Percentiles rank a stretch among this genome's conserved stretches.
Conservation (phyloP, 2,797 vertebrate species). For the Labeo calbasu region DNA sequence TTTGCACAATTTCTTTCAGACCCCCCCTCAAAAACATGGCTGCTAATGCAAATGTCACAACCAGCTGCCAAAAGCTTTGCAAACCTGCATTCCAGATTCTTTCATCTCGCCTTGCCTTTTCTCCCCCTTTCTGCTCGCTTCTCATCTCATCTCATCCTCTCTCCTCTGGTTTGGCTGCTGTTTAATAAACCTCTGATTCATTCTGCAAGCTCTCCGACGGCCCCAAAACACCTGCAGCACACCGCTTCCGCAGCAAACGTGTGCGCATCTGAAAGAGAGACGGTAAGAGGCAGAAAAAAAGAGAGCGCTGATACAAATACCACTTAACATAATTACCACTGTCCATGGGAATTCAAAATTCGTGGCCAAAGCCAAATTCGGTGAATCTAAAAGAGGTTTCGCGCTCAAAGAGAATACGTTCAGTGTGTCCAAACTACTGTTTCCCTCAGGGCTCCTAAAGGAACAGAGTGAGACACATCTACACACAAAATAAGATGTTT, state of each 20-base stretch:
- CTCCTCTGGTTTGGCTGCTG: conserved; percentile 29
- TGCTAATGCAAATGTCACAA: conserved; percentile 27
- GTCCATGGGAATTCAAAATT: conserved; percentile 40
- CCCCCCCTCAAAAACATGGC: neutral
- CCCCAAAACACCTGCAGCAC: conserved; percentile 28
- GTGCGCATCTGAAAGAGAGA: neutral
- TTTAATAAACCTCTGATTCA: conserved; percentile 36
- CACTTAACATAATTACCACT: conserved; percentile 47
- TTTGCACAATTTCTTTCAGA: neutral
- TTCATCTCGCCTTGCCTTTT: neutral
- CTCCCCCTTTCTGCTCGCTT: conserved; percentile 7
- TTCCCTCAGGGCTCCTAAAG: conserved; percentile 39
- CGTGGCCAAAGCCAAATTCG: conserved; percentile 39
- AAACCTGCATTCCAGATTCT: conserved; percentile 32
- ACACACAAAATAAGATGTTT: conserved; percentile 44
- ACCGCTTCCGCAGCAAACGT: conserved; percentile 14
- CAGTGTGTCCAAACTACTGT: conserved; percentile 21
- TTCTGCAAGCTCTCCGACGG: conserved; percentile 12
- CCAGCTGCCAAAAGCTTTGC: conserved; percentile 21
- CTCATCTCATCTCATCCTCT: conserved; percentile 27
- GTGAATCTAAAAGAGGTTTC: conserved; percentile 29
- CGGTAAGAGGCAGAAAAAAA: neutral
- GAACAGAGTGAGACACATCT: conserved; percentile 30
- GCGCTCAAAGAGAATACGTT: conserved; percentile 27
- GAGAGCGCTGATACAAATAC: conserved; percentile 39